Conservation (phyloP, 2,888 invertebrate genomes). For the Dasysyrphus tricinctus region DNA sequence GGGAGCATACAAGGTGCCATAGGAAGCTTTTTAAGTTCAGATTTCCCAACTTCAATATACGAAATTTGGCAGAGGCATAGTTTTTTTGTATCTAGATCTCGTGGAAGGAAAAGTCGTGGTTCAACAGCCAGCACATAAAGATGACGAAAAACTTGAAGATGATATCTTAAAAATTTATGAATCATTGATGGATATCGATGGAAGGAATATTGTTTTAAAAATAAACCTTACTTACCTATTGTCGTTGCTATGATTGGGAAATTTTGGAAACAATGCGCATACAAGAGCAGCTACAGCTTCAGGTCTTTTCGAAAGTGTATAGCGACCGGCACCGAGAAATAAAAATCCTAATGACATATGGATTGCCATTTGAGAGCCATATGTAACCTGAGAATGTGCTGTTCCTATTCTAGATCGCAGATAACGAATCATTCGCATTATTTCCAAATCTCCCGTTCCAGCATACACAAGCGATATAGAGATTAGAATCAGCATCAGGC, state of each 20-base stretch:
- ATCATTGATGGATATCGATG: not conserved
- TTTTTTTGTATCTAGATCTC: conserved; percentile 91
- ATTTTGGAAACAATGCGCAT: conserved; percentile 98
- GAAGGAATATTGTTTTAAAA: not conserved
- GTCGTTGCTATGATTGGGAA: conserved; percentile 97
- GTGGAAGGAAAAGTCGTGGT: conserved; percentile 93
- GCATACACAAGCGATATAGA: conserved; percentile 92
- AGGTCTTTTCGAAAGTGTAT: conserved; percentile 91
- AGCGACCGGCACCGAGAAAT: conserved; percentile 96
- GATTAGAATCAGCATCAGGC: conserved; percentile 92
- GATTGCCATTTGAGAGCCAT: conserved; percentile 97
- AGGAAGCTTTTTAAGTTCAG: conserved; percentile 84
- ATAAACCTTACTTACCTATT: conserved; percentile 88
- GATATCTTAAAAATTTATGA: conserved; percentile 88
- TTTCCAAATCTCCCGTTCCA: conserved; percentile 94
- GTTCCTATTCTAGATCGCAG: conserved; percentile 92
- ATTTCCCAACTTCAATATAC: conserved; percentile 83
- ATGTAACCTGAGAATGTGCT: conserved; percentile 89
- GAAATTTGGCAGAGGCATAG: conserved; percentile 93
- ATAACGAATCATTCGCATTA: conserved; percentile 92
- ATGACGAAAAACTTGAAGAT: conserved; percentile 98
- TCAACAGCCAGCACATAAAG: conserved; percentile 97
- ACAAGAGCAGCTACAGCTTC: conserved; percentile 94
- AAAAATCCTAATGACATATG: conserved; percentile 97
- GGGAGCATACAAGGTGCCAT: conserved; percentile 95